Evolutionary conservation across 2,888 invertebrate genomes (phyloP).

Genomic region (Uloborus plumipes): DNA sequence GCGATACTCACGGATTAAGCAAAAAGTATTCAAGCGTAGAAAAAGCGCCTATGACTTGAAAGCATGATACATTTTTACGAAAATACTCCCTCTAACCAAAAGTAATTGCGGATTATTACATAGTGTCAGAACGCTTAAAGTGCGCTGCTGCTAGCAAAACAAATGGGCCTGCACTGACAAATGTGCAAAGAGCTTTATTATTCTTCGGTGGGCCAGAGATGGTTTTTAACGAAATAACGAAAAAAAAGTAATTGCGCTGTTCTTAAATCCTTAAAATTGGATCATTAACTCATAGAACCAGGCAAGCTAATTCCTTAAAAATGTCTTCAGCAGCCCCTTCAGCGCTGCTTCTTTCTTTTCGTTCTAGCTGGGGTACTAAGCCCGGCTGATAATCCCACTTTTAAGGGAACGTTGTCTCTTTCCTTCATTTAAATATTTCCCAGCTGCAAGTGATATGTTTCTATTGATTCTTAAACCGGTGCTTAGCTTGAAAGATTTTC

Average conservation of each 20-base stretch:
- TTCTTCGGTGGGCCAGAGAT: slow-evolving; percentile 32
- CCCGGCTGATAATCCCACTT: slow-evolving; percentile 40
- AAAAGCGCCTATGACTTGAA: slow-evolving; percentile 27
- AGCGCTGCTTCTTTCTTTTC: slow-evolving; percentile 30
- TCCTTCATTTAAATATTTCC: slow-evolving; percentile 47
- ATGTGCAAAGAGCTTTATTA: slow-evolving; percentile 59
- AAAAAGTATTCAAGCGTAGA: slow-evolving; percentile 30
- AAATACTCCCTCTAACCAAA: slow-evolving; percentile 24
- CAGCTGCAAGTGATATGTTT: slow-evolving; percentile 13
- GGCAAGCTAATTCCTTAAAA: slow-evolving; percentile 45
- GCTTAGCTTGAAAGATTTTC: no score
- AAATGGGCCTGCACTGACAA: slow-evolving; percentile 46
- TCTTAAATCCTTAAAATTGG: slow-evolving; percentile 40
- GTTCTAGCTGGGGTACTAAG: slow-evolving; percentile 50
- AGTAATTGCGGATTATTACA: slow-evolving; percentile 40
- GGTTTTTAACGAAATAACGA: slow-evolving; percentile 51
- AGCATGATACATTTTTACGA: slow-evolving; percentile 39
- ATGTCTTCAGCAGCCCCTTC: slow-evolving; percentile 34
- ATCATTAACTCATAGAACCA: slow-evolving; percentile 41
- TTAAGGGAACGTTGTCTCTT: slow-evolving; percentile 43
- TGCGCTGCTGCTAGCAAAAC: slow-evolving; percentile 10
- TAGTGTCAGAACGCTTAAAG: slow-evolving; percentile 25
- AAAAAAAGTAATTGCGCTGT: slow-evolving; percentile 26
- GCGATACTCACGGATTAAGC: slow-evolving; percentile 44
- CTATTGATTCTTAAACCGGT: not conserved